Evolutionary conservation across 2,797 vertebrate species (phyloP).

Genomic region (Acipenser transmontanus): DNA sequence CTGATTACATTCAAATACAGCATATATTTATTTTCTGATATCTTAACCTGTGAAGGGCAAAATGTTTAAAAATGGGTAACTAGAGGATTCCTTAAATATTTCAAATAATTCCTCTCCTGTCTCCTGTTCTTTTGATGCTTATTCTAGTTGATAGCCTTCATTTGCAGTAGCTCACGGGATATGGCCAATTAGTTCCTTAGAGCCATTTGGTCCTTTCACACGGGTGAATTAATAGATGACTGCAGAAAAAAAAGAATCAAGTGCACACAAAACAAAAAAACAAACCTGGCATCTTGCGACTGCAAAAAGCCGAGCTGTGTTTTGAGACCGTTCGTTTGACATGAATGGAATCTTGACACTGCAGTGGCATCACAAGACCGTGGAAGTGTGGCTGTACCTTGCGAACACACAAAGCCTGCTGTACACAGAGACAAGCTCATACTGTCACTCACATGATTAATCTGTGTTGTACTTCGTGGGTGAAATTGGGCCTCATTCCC

Average conservation of each 20-base stretch:
- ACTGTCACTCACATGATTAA: conserved; percentile 49
- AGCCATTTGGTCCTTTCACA: conserved; percentile 37
- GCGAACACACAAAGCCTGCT: conserved; percentile 27
- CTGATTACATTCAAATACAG: too few relatives aligned
- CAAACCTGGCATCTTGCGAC: conserved; percentile 51
- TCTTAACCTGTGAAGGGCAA: too few relatives aligned
- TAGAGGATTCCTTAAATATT: not conserved
- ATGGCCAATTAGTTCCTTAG: conserved; percentile 55
- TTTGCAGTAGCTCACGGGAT: conserved; percentile 47
- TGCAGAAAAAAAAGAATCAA: conserved; percentile 51
- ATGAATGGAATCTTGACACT: conserved; percentile 50
- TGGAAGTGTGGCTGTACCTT: conserved; percentile 48
- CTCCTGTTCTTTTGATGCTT: conserved; percentile 32
- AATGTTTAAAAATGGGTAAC: too few relatives aligned
- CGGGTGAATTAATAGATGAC: conserved; percentile 49
- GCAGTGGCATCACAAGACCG: conserved; percentile 36
- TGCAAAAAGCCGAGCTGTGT: not conserved
- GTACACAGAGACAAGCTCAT: conserved; percentile 20
- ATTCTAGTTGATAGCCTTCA: conserved; percentile 31
- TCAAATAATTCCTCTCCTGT: conserved; percentile 37
- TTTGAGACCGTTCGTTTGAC: conserved; percentile 59
- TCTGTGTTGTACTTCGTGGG: conserved; percentile 49
- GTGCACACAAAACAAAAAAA: conserved; percentile 49
- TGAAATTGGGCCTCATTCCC: conserved; percentile 22
- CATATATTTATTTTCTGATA: too few relatives aligned